These are phyloP conservation scores for Archivesica marissinica DNA, from an alignment of 1,140 invertebrate species.

Conservation along the genomic window DNA sequence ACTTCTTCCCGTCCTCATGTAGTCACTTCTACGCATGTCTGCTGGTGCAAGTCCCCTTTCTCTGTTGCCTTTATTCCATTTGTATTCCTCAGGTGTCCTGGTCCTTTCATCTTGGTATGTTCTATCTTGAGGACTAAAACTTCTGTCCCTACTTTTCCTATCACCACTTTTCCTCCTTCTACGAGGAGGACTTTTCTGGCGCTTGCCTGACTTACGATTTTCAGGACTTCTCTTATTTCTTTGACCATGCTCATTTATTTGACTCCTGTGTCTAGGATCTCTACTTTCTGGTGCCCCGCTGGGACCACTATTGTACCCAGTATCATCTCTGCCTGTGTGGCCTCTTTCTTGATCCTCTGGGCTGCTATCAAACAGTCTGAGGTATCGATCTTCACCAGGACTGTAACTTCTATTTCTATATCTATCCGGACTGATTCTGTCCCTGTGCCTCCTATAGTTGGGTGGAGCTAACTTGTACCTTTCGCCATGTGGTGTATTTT, in stretches of 20 bases:
- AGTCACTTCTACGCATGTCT: not conserved
- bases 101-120: not conserved
- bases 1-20: not conserved
- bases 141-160: conserved; percentile 12
- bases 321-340: conserved; percentile 32
- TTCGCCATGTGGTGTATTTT: conserved; percentile 51
- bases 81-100: conserved; percentile 50
- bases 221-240: not conserved
- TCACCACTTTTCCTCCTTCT: conserved; percentile 54
- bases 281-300: conserved; percentile 41
- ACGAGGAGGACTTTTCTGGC: not conserved
- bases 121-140: not conserved
- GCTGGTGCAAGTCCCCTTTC: conserved; percentile 11
- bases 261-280: not conserved
- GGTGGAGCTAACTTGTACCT: conserved; percentile 43
- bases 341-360: conserved; percentile 56
- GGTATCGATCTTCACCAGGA: conserved; percentile 52
- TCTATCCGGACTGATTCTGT: conserved; percentile 38
- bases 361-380: conserved; percentile 61
- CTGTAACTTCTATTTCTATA: conserved; percentile 29
- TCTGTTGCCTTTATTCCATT: not conserved
- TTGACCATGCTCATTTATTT: not conserved
- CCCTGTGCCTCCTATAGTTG: not conserved
- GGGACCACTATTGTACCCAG: conserved; percentile 50
- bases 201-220: not conserved